These are phyloP conservation scores for Myiothlypis coronata DNA, from an alignment of 2,797 vertebrate species.

Conservation along the genomic window DNA sequence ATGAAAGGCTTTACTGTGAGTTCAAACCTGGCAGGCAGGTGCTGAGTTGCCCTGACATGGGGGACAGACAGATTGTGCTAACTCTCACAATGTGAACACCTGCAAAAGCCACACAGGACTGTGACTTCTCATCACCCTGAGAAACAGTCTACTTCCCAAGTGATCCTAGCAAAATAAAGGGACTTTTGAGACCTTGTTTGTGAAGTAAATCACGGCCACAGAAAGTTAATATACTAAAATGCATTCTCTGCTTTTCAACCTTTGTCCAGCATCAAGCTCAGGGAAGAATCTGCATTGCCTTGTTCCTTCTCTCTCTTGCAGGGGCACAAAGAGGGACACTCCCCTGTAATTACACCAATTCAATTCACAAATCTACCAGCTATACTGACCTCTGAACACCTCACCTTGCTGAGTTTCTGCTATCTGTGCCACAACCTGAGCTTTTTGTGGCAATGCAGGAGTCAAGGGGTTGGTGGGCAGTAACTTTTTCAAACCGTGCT, in stretches of 20 bases:
- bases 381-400: not conserved
- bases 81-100: not conserved
- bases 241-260: not conserved
- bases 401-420: not conserved
- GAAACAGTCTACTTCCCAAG: not conserved
- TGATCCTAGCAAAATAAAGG: not conserved
- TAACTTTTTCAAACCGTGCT: not conserved
- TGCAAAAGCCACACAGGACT: not conserved
- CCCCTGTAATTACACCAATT: not conserved
- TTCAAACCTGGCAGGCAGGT: not conserved
- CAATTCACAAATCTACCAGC: not conserved
- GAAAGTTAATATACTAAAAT: not conserved
- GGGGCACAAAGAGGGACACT: not conserved
- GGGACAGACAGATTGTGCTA: rapidly evolving
- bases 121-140: not conserved
- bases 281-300: not conserved
- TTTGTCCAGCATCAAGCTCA: not conserved
- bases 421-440: not conserved
- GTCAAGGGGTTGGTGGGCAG: not conserved
- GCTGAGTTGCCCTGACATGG: rapidly evolving
- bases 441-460: not conserved
- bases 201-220: not conserved
- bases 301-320: not conserved
- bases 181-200: not conserved
- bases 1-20: not conserved